Evolutionary conservation across 2,888 invertebrate genomes (phyloP).

Genomic region (Hermaeophaga mercurialis): DNA sequence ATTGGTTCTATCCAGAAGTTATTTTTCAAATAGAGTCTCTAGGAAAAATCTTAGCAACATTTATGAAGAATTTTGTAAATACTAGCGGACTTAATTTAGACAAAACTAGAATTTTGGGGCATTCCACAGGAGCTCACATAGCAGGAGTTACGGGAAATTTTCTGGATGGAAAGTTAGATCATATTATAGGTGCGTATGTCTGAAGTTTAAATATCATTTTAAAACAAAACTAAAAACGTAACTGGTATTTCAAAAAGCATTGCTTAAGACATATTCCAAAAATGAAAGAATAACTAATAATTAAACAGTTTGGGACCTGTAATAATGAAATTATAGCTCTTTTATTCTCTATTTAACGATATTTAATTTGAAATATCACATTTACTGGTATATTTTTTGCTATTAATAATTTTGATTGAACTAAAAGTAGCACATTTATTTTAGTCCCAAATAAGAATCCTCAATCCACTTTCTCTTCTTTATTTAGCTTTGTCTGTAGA

Average conservation of each 20-base stretch:
- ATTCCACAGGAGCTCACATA: constrained; percentile 50
- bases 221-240: too few species aligned
- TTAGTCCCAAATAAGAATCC: too few species aligned
- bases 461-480: too few species aligned
- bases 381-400: too few species aligned
- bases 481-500: too few species aligned
- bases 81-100: constrained; percentile 21
- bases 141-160: constrained; percentile 45
- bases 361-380: too few species aligned
- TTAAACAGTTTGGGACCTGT: background rate
- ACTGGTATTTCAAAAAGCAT: background rate
- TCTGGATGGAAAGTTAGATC: constrained; percentile 10
- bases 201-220: too few species aligned
- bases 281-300: background rate
- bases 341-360: too few species aligned
- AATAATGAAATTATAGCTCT: too few species aligned
- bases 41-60: constrained; percentile 43
- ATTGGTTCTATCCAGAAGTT: constrained; percentile 30
- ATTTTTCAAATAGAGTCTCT: constrained; percentile 24
- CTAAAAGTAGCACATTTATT: too few species aligned
- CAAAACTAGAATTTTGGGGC: constrained; percentile 31
- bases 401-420: too few species aligned
- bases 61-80: constrained; percentile 28
- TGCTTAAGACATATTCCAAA: background rate
- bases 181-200: constrained; percentile 24